Base-by-base conservation (phyloP, 2,797 vertebrate genomes). In the Columba guinea region DNA sequence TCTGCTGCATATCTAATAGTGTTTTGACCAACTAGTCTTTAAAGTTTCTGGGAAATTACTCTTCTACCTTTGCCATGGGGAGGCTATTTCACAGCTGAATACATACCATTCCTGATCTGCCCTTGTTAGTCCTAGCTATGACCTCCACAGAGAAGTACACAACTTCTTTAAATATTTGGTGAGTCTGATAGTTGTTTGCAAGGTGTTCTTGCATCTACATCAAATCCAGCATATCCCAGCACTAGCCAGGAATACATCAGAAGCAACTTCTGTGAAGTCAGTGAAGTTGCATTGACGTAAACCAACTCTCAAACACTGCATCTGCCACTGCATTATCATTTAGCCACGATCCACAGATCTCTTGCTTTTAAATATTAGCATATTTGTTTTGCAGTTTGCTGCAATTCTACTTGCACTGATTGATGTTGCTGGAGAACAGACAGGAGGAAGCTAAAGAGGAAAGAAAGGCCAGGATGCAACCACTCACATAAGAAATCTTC, bases 41-140 rank as follows among this genome's bases (percentile, higher is more conserved):
- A 93, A 96, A 89, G 84, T 89, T 95, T 48, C 75, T 74, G 58
- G 73, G 81, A 88, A 96, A 96, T 48, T 32, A 94, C 32, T 94
- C 74, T 82, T 93, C 93, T 90, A 74, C 67, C 77, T 97, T 96
- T 93, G 88, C 85, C 85, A 90, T 94, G 91, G 91, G 91, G 71
- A 95, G 51, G 81, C 90, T 94, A 94, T 97, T 96, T 96, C 94
- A 97, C 91, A 96, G 91, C 48, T 90, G 88, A 96, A 92, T 90
- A 97, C 90, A 92, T 76, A 62, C 60, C 64, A 64, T 89, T 94
- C 84, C 69, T 58, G 88, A 74, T 90, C 60, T 84, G 74, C 64
- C 60, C 67, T 94, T 90, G 46, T 58, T 55, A 94, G 83, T 90
- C 83, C 93, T 94, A 89, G 46, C 51, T 92, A 35, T 83, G 88